phyloP scores from a whole-genome alignment of 2,113 vertebrate species.

The Corynorhinus townsendii region DNA sequence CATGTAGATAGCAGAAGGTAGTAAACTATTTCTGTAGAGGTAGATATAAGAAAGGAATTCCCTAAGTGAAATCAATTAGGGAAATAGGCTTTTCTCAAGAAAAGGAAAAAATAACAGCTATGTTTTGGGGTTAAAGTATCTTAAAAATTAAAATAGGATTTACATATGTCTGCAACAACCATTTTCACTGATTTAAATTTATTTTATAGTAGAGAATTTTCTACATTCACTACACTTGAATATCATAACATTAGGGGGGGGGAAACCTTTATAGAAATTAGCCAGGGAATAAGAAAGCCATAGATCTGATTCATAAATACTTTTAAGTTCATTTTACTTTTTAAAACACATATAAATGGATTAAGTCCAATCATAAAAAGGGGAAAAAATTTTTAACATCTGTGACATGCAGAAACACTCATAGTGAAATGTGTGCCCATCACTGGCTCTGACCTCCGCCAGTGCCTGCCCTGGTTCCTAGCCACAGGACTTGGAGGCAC shows the following conservation, averaged over 20 bases:
- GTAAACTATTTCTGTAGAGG: not conserved
- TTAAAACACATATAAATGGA: not conserved
- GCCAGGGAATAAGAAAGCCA: not conserved
- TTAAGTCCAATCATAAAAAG: not conserved
- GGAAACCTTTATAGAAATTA: not conserved
- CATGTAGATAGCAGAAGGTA: not conserved
- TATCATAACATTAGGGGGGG: not conserved
- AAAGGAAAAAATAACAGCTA: not conserved
- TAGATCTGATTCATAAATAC: not conserved
- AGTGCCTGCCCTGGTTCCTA: not conserved
- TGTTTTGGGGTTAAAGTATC: not conserved
- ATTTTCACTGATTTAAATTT: not conserved
- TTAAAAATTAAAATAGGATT: constrained; percentile 34
- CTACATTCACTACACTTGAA: not conserved
- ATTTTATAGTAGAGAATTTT: not conserved
- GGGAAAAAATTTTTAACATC: not conserved
- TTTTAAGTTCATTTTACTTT: constrained; percentile 27
- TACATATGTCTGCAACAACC: not conserved
- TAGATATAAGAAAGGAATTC: not conserved
- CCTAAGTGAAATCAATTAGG: not conserved
- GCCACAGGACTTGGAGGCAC: not conserved
- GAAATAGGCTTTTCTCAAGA: not conserved
- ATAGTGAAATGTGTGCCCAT: not conserved
- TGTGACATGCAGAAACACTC: not conserved
- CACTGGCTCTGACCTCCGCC: not conserved